phyloP scores from a whole-genome alignment of 2,113 vertebrate genomes.

The Vimba vimba region DNA sequence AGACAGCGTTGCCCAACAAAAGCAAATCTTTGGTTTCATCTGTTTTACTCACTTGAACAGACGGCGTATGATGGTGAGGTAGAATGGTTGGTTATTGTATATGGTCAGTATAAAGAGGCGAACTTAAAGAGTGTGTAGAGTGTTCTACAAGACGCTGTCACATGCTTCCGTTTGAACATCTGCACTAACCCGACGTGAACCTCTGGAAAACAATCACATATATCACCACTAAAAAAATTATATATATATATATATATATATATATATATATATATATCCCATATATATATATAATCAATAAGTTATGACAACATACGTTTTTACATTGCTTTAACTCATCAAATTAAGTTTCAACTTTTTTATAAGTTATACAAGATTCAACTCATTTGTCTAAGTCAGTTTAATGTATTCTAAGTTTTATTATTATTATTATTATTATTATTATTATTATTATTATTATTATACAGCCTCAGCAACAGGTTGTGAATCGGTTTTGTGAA shows the following conservation, averaged over 20 bases:
- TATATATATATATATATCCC: too few relatives aligned
- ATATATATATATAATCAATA: too few relatives aligned
- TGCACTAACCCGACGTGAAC: constrained; percentile 47
- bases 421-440: not conserved
- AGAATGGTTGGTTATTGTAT: constrained; percentile 55
- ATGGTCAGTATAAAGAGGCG: constrained; percentile 57
- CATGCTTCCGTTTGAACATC: constrained; percentile 54
- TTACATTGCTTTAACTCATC: too few relatives aligned
- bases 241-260: too few relatives aligned
- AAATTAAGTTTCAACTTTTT: too few relatives aligned
- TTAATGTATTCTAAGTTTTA: too few relatives aligned
- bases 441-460: not conserved
- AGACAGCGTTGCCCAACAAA: not conserved
- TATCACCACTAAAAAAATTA: too few relatives aligned
- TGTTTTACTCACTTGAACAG: constrained; percentile 49
- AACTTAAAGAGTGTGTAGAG: constrained; percentile 50
- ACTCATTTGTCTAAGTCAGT: too few relatives aligned
- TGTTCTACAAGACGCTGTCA: constrained; percentile 54
- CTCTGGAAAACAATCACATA: not conserved
- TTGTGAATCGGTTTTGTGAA: constrained; percentile 26
- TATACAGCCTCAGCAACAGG: constrained; percentile 33
- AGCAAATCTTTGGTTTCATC: constrained; percentile 26
- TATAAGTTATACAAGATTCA: too few relatives aligned
- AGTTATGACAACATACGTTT: too few relatives aligned
- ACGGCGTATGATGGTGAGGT: constrained; percentile 46